Conservation (phyloP, 1,140 invertebrate genomes). For the Pentalonia nigronervosa region DNA sequence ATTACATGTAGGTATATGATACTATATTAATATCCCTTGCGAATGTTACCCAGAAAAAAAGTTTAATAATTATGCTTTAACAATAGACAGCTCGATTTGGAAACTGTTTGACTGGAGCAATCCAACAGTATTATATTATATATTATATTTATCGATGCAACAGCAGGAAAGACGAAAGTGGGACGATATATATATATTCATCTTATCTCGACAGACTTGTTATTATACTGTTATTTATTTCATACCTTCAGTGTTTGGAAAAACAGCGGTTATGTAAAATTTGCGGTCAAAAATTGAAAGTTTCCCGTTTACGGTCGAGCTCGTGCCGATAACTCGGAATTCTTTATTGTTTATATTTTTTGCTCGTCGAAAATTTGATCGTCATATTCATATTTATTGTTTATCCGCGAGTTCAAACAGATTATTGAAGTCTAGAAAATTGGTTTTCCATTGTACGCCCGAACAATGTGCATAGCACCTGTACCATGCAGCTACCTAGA, state of each 20-base stretch:
- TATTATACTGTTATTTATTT: background rate
- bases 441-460: slow-evolving; percentile 11
- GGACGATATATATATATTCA: background rate
- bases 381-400: background rate
- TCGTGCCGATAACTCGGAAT: background rate
- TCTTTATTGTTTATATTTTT: slow-evolving; percentile 5
- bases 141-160: background rate
- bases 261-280: background rate
- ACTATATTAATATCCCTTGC: background rate
- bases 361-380: background rate
- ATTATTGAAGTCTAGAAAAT: slow-evolving; percentile 29
- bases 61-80: background rate
- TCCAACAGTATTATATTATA: background rate
- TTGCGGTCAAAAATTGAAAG: background rate
- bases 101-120: background rate
- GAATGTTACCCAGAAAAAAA: background rate
- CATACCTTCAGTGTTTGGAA: background rate
- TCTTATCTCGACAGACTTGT: background rate
- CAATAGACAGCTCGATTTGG: background rate
- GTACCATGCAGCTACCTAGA: background rate
- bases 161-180: background rate
- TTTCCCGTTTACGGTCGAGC: background rate
- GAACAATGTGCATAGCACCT: background rate
- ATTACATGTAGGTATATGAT: background rate
- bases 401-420: background rate